Percentiles rank a stretch among this genome's conserved stretches.
Evolutionary conservation across 2,888 invertebrate species (phyloP).

Genomic region (Galerucella pusilla): DNA sequence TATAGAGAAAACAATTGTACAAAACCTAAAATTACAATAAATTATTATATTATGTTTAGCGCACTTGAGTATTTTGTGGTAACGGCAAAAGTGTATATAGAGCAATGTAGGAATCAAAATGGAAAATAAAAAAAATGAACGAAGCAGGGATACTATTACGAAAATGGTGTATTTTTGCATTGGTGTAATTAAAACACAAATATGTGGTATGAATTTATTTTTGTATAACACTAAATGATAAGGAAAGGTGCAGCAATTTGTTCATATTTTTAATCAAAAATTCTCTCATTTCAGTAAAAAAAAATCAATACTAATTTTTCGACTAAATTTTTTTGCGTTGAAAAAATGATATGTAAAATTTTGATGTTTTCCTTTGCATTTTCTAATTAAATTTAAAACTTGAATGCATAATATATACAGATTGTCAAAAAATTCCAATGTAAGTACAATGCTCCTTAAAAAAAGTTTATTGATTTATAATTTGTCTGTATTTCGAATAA

Average conservation of each 20-base stretch:
- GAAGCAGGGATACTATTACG: background rate
- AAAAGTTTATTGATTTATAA: background rate
- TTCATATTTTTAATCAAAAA: background rate
- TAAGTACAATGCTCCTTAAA: background rate
- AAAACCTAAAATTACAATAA: slow-evolving; percentile 4
- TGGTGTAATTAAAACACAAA: slow-evolving; percentile 8
- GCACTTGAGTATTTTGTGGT: slow-evolving; percentile 10
- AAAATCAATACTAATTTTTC: no score
- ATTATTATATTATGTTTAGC: slow-evolving; percentile 6
- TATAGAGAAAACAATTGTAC: background rate
- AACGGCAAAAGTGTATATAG: slow-evolving; percentile 23
- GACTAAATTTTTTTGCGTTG: no score
- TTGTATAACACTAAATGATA: slow-evolving; percentile 22
- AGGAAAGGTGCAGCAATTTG: background rate
- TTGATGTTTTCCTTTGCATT: background rate
- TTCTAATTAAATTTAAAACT: background rate
- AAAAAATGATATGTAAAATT: background rate
- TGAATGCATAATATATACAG: background rate
- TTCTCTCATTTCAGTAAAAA: no score
- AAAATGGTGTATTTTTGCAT: slow-evolving; percentile 24
- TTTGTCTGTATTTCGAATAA: background rate
- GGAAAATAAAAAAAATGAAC: background rate
- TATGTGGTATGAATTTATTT: slow-evolving; percentile 23
- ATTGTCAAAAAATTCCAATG: background rate
- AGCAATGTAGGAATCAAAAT: background rate